Conservation (phyloP, 2,888 invertebrate genomes). For the Drosophila dives region DNA sequence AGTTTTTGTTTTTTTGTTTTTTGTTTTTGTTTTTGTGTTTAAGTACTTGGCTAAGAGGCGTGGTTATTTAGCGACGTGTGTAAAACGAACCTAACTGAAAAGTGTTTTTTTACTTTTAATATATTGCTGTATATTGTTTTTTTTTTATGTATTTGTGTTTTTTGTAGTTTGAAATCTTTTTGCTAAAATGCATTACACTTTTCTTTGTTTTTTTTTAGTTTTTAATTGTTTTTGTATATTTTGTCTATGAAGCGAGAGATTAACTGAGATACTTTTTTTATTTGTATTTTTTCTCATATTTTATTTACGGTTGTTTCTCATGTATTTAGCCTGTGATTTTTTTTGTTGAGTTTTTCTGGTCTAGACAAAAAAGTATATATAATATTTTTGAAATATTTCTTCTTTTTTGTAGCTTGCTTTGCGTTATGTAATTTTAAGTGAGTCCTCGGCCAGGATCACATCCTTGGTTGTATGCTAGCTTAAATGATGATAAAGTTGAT, state of each 20-base stretch:
- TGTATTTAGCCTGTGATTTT: slow-evolving; percentile 33
- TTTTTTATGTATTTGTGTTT: slow-evolving; percentile 4
- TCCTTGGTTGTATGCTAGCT: slow-evolving; percentile 79
- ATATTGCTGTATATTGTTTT: slow-evolving; percentile 8
- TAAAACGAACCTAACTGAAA: slow-evolving; percentile 40
- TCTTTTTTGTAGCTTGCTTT: slow-evolving; percentile 39
- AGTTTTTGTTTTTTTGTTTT: slow-evolving; percentile 1
- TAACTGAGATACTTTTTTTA: slow-evolving; percentile 52
- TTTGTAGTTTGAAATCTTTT: slow-evolving; percentile 15
- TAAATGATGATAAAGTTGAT: slow-evolving; percentile 76
- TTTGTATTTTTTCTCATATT: slow-evolving; percentile 27
- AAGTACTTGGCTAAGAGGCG: slow-evolving; percentile 58
- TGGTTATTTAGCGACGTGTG: slow-evolving; percentile 42
- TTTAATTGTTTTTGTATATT: slow-evolving; percentile 23
- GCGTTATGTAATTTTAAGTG: slow-evolving; percentile 62
- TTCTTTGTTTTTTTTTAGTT: slow-evolving; percentile 6
- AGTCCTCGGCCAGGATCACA: slow-evolving; percentile 75
- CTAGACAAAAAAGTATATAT: slow-evolving; percentile 60
- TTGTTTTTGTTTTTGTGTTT: slow-evolving; percentile 18
- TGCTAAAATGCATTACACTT: slow-evolving; percentile 59
- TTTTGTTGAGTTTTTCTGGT: slow-evolving; percentile 23
- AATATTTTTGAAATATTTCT: slow-evolving; percentile 73
- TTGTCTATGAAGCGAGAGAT: slow-evolving; percentile 62
- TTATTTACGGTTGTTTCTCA: slow-evolving; percentile 14
- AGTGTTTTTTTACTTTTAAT: slow-evolving; percentile 19